phyloP scores from a whole-genome alignment of 2,113 vertebrate genomes.

The Heliornis fulica region DNA sequence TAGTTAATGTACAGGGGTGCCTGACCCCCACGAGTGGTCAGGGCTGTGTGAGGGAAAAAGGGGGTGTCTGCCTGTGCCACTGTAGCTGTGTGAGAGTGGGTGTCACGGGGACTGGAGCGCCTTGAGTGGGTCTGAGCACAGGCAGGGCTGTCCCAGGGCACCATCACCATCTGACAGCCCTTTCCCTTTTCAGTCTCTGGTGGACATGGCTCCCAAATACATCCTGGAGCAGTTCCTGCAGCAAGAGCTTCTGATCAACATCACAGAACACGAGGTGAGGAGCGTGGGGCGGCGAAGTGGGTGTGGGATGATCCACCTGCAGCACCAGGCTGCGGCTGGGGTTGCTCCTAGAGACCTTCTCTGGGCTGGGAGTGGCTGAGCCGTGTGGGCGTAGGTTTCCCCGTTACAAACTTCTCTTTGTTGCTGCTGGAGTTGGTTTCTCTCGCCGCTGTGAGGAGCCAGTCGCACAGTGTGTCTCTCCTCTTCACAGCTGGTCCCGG shows the following conservation, averaged over 20 bases:
- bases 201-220: slow-evolving; percentile 98
- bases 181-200: slow-evolving; percentile 81
- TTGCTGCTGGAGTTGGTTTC: background rate
- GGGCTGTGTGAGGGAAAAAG: too few species aligned
- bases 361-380: background rate
- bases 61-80: accelerated
- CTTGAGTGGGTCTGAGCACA: accelerated
- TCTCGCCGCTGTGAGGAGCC: background rate
- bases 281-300: accelerated
- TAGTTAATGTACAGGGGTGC: accelerated
- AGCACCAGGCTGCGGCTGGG: accelerated
- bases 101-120: too few species aligned
- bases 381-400: accelerated
- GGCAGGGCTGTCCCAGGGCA: background rate
- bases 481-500: slow-evolving; percentile 86
- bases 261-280: slow-evolving; percentile 94
- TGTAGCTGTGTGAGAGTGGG: background rate
- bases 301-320: accelerated
- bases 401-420: too few species aligned
- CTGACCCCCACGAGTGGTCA: too few species aligned
- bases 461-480: accelerated
- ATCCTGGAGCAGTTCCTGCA: slow-evolving; percentile 97
- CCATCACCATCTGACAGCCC: background rate
- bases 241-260: slow-evolving; percentile 97
- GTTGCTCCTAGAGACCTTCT: background rate